Evolutionary conservation across 2,888 invertebrate species (phyloP).

Genomic region (Buathra laborator): DNA sequence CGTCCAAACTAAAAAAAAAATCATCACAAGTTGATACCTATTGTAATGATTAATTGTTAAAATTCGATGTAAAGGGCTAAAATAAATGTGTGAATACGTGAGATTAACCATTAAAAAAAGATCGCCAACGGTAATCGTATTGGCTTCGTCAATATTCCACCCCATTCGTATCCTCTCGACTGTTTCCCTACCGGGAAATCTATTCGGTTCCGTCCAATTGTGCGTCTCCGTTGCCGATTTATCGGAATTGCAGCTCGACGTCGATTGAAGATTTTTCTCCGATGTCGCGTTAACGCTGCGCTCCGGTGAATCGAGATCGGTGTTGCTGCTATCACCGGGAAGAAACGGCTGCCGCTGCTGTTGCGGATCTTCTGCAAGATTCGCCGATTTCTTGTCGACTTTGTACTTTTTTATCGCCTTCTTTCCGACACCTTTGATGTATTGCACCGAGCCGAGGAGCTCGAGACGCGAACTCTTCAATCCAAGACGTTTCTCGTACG

Average conservation of each 20-base stretch:
- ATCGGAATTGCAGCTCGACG: slow-evolving; percentile 39
- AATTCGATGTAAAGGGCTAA: too few species aligned
- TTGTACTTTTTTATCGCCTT: slow-evolving; percentile 84
- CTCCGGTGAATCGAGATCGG: slow-evolving; percentile 82
- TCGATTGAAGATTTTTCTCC: slow-evolving; percentile 79
- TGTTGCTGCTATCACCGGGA: slow-evolving; percentile 87
- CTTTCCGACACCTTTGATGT: slow-evolving; percentile 82
- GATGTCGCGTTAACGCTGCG: slow-evolving; percentile 84
- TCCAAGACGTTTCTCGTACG: slow-evolving; percentile 91
- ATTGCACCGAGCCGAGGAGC: slow-evolving; percentile 83
- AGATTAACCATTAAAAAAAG: slow-evolving; percentile 91
- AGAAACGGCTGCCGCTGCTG: slow-evolving; percentile 59
- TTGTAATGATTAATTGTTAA: too few species aligned
- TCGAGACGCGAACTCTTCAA: slow-evolving; percentile 86
- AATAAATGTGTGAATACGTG: neutral
- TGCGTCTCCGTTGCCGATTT: slow-evolving; percentile 33
- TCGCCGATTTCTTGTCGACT: slow-evolving; percentile 81
- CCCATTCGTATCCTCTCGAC: slow-evolving; percentile 86
- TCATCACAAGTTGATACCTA: slow-evolving; percentile 22
- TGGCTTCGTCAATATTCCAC: slow-evolving; percentile 92
- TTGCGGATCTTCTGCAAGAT: slow-evolving; percentile 73
- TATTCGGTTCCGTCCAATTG: slow-evolving; percentile 74
- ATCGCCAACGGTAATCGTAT: slow-evolving; percentile 95
- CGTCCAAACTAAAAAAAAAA: slow-evolving; percentile 88
- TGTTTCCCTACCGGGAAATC: slow-evolving; percentile 84